Percentiles rank a stretch among this genome's conserved stretches.
Evolutionary conservation across 2,113 vertebrate genomes (phyloP).

Genomic region (Polypterus bichir): DNA sequence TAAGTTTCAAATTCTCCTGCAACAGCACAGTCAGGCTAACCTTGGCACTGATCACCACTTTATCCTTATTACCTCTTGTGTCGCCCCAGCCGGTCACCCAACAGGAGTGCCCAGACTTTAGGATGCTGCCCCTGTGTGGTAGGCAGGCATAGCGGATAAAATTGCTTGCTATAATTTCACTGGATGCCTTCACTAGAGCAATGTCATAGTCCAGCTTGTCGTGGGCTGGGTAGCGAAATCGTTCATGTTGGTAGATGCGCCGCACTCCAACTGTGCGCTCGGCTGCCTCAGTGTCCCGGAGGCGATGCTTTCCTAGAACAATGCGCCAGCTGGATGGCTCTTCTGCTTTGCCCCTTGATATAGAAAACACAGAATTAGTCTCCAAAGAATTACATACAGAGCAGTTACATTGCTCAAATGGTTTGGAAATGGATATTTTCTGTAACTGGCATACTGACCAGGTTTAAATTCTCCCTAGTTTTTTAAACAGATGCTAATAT

Average conservation of each 20-base stretch:
- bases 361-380: background rate
- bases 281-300: constrained; percentile 40
- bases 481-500: no score
- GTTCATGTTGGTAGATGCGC: constrained; percentile 52
- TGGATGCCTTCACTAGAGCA: constrained; percentile 48
- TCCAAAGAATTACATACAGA: no score
- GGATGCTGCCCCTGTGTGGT: constrained; percentile 43
- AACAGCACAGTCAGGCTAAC: no score
- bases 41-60: background rate
- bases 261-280: constrained; percentile 42
- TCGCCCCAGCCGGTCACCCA: constrained; percentile 53
- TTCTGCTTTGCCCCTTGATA: constrained; percentile 47
- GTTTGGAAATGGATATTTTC: no score
- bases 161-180: constrained; percentile 38
- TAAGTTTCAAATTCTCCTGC: no score
- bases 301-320: constrained; percentile 55
- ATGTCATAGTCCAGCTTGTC: constrained; percentile 52
- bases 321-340: constrained; percentile 47
- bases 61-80: constrained; percentile 30
- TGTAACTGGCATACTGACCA: no score
- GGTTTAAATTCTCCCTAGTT: no score
- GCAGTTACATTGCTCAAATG: no score
- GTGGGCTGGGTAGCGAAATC: constrained; percentile 43
- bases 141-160: constrained; percentile 53
- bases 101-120: constrained; percentile 44